Evolutionary conservation across 1,140 invertebrate species (phyloP), one percentile per base, ranked within the genome.

Genomic region (Caerostris extrusa): DNA sequence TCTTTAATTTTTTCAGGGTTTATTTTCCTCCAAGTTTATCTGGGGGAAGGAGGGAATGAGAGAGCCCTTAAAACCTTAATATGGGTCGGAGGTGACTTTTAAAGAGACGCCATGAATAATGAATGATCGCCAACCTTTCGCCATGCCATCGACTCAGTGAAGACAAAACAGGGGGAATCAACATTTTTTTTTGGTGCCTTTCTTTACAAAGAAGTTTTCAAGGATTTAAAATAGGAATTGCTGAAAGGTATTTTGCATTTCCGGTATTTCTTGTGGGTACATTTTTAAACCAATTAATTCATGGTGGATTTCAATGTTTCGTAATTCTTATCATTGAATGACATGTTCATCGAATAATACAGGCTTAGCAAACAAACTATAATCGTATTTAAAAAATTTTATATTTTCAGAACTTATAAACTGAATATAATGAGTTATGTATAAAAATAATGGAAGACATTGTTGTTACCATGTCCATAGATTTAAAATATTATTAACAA

Each of bases 41-140:
- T 12, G n/a, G n/a, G n/a, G n/a, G n/a, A n/a, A n/a, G n/a, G n/a
- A n/a, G n/a, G n/a, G n/a, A n/a, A n/a, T n/a, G n/a, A n/a, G n/a
- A n/a, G n/a, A n/a, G n/a, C n/a, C n/a, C 69, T 50, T 50, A 8
- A 34, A 50, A 19, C 8, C 14, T 77, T 77, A 77, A 77, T 77
- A 77, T 34, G 71, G 71, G 69, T 8, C 19, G 8, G 61, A 19
- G n/a, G n/a, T 50, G 71, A 34, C n/a, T 77, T 34, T 87, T 87
- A n/a, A 87, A 87, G 58, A 87, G 85, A 57, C 85, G 56, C 56
- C 85, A 61, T 87, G 85, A 87, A 87, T 87, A 87, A 87, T 87
- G 85, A 87, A 87, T 87, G 56, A 14, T n/a, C n/a, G 53, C 8
- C 17, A 58, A 64, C 61, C 8, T 50, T 57, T 57, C 34, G 34